Evolutionary conservation across 2,888 invertebrate genomes (phyloP).

Genomic region (Troides helena): DNA sequence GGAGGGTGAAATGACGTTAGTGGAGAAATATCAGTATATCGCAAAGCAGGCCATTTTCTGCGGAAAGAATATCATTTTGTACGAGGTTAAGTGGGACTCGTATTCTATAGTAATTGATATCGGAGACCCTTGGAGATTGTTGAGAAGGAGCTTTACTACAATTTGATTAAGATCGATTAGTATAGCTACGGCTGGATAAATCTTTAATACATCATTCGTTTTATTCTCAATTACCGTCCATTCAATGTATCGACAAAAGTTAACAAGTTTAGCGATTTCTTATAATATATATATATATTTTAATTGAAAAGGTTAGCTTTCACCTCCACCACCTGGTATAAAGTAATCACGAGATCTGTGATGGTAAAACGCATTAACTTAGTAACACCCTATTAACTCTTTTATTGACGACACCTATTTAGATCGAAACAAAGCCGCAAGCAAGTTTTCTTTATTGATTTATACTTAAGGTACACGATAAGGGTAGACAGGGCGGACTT

Average conservation of each 20-base stretch:
- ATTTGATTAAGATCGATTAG: slow-evolving; percentile 27
- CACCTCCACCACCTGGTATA: too few relatives aligned
- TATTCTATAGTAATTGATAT: slow-evolving; percentile 27
- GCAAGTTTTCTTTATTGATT: too few relatives aligned
- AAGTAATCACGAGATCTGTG: too few relatives aligned
- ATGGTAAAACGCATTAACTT: too few relatives aligned
- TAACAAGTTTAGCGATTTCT: background rate
- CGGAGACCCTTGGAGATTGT: slow-evolving; percentile 21
- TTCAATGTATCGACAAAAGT: background rate
- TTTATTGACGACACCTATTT: too few relatives aligned
- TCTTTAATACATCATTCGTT: slow-evolving; percentile 20
- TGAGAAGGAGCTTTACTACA: slow-evolving; percentile 25
- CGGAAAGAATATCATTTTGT: slow-evolving; percentile 25
- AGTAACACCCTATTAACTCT: too few relatives aligned
- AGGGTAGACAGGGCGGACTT: too few relatives aligned
- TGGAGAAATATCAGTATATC: slow-evolving; percentile 19
- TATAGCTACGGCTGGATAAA: slow-evolving; percentile 17
- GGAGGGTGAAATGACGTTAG: slow-evolving; percentile 17
- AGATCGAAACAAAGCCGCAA: too few relatives aligned
- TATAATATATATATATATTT: background rate
- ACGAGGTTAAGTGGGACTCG: slow-evolving; percentile 28
- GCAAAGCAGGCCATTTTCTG: slow-evolving; percentile 18
- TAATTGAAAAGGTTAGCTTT: too few relatives aligned
- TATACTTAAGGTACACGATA: too few relatives aligned
- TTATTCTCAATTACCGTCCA: slow-evolving; percentile 8